Conservation (phyloP, 2,888 invertebrate species). For the Spilarctia lutea region DNA sequence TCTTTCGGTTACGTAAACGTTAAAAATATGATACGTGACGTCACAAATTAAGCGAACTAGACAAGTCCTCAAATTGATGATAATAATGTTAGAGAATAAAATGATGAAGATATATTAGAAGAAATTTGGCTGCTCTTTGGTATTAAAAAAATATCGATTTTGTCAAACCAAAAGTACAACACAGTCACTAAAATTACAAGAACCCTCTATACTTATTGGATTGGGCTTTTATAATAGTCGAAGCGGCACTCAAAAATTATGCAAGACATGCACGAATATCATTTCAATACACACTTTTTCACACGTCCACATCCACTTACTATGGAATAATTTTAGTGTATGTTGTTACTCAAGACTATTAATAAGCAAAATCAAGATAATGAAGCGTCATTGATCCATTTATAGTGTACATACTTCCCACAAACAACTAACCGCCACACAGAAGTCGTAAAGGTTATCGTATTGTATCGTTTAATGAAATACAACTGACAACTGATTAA, state of each 20-base stretch:
- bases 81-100: neutral
- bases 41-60: neutral
- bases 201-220: too few species aligned
- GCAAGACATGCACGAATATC: too few species aligned
- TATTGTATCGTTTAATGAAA: slow-evolving; percentile 37
- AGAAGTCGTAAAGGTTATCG: slow-evolving; percentile 38
- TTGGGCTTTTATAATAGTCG: too few species aligned
- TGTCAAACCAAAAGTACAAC: too few species aligned
- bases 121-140: neutral
- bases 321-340: slow-evolving; percentile 1
- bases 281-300: neutral
- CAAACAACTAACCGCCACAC: slow-evolving; percentile 6
- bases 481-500: slow-evolving; percentile 25
- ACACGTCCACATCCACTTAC: neutral
- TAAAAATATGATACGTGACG: neutral
- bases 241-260: too few species aligned
- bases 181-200: too few species aligned
- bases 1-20: neutral
- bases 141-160: neutral
- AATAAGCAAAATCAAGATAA: neutral
- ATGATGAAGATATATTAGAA: neutral
- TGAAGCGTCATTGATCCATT: slow-evolving; percentile 8
- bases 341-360: neutral
- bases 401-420: slow-evolving; percentile 5
- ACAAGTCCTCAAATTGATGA: neutral